Evolutionary conservation across 2,888 invertebrate genomes (phyloP).

Genomic region (Argyresthia goedartella): DNA sequence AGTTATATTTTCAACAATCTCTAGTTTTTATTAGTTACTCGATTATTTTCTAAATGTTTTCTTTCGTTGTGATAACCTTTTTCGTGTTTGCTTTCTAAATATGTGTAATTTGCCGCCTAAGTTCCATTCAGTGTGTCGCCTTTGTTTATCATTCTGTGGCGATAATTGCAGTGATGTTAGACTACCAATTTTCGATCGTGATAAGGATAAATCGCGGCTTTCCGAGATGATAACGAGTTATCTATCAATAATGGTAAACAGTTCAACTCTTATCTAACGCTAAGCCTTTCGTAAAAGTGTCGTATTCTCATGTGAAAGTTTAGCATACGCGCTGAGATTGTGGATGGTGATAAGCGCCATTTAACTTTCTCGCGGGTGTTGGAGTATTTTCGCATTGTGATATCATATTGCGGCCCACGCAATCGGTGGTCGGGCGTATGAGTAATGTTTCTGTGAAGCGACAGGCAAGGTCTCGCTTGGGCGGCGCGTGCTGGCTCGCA

Average conservation of each 20-base stretch:
- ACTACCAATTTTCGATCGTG: slow-evolving; percentile 83
- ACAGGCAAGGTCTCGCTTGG: slow-evolving; percentile 50
- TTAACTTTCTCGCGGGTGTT: slow-evolving; percentile 73
- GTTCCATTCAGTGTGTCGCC: slow-evolving; percentile 94
- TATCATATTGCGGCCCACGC: slow-evolving; percentile 73
- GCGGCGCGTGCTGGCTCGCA: slow-evolving; percentile 31
- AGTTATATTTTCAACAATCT: slow-evolving; percentile 65
- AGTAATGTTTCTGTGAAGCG: slow-evolving; percentile 69
- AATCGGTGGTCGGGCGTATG: slow-evolving; percentile 61
- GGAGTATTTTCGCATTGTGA: slow-evolving; percentile 72
- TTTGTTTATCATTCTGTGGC: slow-evolving; percentile 88
- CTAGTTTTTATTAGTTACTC: slow-evolving; percentile 63
- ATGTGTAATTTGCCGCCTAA: slow-evolving; percentile 94
- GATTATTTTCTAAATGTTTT: slow-evolving; percentile 69
- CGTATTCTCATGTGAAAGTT: slow-evolving; percentile 70
- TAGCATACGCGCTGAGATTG: slow-evolving; percentile 65
- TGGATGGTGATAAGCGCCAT: slow-evolving; percentile 73
- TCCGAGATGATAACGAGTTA: slow-evolving; percentile 83
- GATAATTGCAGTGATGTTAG: slow-evolving; percentile 79
- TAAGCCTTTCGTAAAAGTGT: slow-evolving; percentile 29
- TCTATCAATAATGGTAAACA: slow-evolving; percentile 82
- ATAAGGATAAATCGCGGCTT: slow-evolving; percentile 77
- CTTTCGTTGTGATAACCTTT: slow-evolving; percentile 62
- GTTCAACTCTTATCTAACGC: slow-evolving; percentile 30
- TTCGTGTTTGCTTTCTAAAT: slow-evolving; percentile 74